phyloP scores from a whole-genome alignment of 2,888 invertebrate species.

The Ectemnius lituratus region DNA sequence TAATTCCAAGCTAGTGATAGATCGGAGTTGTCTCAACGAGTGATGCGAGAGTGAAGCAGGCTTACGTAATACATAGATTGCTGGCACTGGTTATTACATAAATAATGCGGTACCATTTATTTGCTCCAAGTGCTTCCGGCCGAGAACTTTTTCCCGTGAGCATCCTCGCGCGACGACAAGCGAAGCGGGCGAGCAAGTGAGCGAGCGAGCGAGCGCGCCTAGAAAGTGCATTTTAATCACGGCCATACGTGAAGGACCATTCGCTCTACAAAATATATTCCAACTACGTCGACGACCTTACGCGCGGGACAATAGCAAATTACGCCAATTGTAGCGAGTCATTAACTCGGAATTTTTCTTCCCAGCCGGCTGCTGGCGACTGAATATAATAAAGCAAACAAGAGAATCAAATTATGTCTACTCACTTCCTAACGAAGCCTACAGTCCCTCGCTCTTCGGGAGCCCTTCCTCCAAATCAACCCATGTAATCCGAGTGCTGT shows the following conservation, averaged over 20 bases:
- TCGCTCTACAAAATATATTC: constrained; percentile 8
- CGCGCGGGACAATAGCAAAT: constrained; percentile 15
- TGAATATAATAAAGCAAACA: constrained; percentile 6
- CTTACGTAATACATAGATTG: constrained; percentile 38
- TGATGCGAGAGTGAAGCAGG: constrained; percentile 13
- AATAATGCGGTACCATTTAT: constrained; percentile 45
- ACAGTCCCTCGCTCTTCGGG: background rate
- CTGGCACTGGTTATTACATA: constrained; percentile 46
- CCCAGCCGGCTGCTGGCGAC: background rate
- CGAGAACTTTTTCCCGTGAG: constrained; percentile 67
- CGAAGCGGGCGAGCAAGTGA: too few species aligned
- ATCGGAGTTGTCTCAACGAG: background rate
- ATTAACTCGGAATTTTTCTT: constrained; percentile 24
- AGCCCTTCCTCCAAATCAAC: constrained; percentile 1
- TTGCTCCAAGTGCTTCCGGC: constrained; percentile 49
- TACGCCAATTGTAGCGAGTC: constrained; percentile 18
- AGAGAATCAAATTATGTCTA: constrained; percentile 7
- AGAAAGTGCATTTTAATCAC: constrained; percentile 68
- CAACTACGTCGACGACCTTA: background rate
- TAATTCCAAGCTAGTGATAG: too few species aligned
- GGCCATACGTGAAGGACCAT: constrained; percentile 34
- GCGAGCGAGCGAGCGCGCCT: constrained; percentile 28
- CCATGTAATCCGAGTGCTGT: too few species aligned
- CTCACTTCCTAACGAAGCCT: constrained; percentile 4
- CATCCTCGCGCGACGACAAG: constrained; percentile 63